Percentiles rank a stretch among this genome's conserved stretches.
These are phyloP conservation scores for Fulica atra DNA, from an alignment of 2,113 vertebrate species.

Conservation along the genomic window DNA sequence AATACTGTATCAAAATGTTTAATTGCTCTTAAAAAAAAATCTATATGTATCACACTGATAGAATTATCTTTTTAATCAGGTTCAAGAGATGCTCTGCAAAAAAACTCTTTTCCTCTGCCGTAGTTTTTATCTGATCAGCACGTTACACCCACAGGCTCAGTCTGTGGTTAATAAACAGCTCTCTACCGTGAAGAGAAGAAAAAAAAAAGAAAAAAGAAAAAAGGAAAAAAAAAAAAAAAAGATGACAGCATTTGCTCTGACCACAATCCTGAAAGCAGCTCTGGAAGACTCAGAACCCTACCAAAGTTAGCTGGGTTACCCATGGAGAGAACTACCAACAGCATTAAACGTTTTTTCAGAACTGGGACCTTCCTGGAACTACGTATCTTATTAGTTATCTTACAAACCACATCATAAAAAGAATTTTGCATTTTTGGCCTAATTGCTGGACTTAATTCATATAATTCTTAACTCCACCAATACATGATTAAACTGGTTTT, in stretches of 20 bases:
- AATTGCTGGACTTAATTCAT: background rate
- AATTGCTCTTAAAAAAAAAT: background rate
- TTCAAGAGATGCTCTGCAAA: conserved; percentile 9
- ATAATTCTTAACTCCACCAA: background rate
- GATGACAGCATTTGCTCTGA: background rate
- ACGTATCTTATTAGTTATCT: background rate
- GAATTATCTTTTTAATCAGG: conserved; percentile 27
- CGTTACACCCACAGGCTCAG: conserved; percentile 21
- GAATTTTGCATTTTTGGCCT: background rate
- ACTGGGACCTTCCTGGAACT: background rate
- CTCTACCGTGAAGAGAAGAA: background rate
- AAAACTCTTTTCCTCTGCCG: background rate
- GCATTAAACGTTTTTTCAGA: background rate
- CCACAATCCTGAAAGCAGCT: background rate
- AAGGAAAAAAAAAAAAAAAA: background rate
- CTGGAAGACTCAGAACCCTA: background rate
- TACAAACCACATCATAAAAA: background rate
- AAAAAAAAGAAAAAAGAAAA: background rate
- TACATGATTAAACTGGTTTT: background rate
- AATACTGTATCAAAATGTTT: background rate
- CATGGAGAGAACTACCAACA: background rate
- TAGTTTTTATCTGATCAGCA: conserved; percentile 61
- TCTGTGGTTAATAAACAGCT: conserved; percentile 64
- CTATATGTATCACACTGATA: background rate
- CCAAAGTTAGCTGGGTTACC: background rate